A percentile compares a stretch with the other conserved stretches of the same genome.
Conservation (phyloP, 2,797 vertebrate genomes). For the Scyliorhinus canicula region DNA sequence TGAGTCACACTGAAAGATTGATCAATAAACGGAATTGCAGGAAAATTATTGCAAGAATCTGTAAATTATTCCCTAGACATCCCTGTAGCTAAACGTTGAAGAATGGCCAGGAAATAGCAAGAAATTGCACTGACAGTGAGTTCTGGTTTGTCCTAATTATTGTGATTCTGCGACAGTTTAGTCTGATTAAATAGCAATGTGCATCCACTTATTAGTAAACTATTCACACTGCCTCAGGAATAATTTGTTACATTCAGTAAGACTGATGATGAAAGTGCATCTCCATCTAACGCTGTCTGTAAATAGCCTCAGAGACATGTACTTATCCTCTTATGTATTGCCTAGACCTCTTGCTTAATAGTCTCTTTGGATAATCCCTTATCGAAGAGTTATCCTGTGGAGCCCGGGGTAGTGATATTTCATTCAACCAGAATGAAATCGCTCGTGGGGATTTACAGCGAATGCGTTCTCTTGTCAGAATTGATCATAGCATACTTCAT, state of each 20-base stretch:
- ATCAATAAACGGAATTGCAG: background rate
- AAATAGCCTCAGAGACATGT: background rate
- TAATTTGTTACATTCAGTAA: background rate
- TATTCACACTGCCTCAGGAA: background rate
- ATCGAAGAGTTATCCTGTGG: background rate
- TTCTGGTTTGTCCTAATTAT: background rate
- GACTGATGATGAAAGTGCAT: background rate
- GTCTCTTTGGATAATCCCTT: background rate
- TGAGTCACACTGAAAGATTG: background rate
- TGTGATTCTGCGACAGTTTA: background rate
- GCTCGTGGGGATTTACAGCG: background rate
- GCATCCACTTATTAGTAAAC: background rate
- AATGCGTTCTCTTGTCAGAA: background rate
- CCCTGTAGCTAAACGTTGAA: background rate
- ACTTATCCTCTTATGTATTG: background rate
- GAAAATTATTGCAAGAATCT: background rate
- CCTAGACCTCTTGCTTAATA: background rate
- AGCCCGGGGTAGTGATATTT: background rate
- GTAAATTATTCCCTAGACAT: conserved; percentile 37
- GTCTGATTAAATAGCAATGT: background rate
- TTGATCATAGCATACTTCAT: background rate
- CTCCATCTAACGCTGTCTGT: background rate
- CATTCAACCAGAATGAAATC: background rate
- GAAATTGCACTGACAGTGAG: background rate
- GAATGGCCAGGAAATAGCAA: background rate